Evolutionary conservation across 2,888 invertebrate species (phyloP).

Genomic region (Drosophila eohydei): DNA sequence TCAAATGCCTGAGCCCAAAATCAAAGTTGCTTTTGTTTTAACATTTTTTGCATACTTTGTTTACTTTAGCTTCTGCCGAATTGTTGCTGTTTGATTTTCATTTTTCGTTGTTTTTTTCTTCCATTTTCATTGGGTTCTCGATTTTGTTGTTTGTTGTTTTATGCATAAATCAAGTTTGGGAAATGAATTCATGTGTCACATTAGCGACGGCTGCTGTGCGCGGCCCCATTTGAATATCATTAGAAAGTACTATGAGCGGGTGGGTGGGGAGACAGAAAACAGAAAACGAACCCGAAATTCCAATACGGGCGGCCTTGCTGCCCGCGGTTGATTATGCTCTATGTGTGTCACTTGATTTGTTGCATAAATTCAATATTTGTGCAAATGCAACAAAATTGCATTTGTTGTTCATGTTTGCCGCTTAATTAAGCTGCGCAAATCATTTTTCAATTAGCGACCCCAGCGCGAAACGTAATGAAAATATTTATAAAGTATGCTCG

Average conservation of each 20-base stretch:
- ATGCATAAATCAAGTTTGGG: slow-evolving; percentile 70
- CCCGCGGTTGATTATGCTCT: slow-evolving; percentile 7
- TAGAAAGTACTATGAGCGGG: slow-evolving; percentile 34
- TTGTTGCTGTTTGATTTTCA: slow-evolving; percentile 28
- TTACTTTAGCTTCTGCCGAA: slow-evolving; percentile 49
- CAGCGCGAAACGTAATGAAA: slow-evolving; percentile 50
- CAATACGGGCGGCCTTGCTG: slow-evolving; percentile 25
- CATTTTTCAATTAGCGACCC: slow-evolving; percentile 67
- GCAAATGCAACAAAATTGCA: slow-evolving; percentile 36
- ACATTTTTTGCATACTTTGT: slow-evolving; percentile 69
- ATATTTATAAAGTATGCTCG: slow-evolving; percentile 47
- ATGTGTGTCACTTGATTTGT: slow-evolving; percentile 14
- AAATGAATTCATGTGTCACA: slow-evolving; percentile 74
- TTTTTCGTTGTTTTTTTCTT: slow-evolving; percentile 10
- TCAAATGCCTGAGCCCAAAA: slow-evolving; percentile 49
- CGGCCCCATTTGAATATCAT: slow-evolving; percentile 56
- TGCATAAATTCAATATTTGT: slow-evolving; percentile 35
- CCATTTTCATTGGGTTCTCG: slow-evolving; percentile 10
- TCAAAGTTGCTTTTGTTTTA: slow-evolving; percentile 50
- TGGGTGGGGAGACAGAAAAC: not conserved
- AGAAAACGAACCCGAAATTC: slow-evolving; percentile 8
- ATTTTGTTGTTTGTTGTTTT: slow-evolving; percentile 30
- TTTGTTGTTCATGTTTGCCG: slow-evolving; percentile 25
- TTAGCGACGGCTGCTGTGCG: slow-evolving; percentile 60
- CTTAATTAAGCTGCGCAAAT: slow-evolving; percentile 65